Percentiles rank a stretch among this genome's conserved stretches.
phyloP scores from a whole-genome alignment of 2,797 vertebrate genomes.

The Myripristis jacobus region DNA sequence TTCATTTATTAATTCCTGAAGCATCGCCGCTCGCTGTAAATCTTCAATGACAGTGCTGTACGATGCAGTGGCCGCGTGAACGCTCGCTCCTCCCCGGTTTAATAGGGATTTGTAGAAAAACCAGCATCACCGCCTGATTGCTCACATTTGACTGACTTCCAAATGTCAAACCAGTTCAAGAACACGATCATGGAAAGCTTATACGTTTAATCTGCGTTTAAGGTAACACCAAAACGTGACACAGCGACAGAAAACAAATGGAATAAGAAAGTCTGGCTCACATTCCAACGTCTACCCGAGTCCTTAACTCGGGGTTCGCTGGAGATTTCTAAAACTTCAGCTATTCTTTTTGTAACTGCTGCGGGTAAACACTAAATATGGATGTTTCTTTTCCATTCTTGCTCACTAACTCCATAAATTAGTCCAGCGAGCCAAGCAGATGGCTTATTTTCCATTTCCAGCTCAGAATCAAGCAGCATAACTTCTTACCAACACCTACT shows the following conservation, averaged over 20 bases:
- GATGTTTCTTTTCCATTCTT: no score
- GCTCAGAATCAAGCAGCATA: constrained; percentile 34
- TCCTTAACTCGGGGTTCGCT: no score
- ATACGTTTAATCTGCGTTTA: neutral
- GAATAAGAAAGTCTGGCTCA: neutral
- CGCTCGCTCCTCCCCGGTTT: constrained; percentile 3
- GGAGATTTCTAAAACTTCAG: no score
- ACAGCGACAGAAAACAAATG: no score
- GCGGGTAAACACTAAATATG: no score
- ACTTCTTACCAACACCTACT: constrained; percentile 51
- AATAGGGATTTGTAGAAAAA: constrained; percentile 44
- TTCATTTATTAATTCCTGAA: constrained; percentile 77
- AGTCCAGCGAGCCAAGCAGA: constrained; percentile 45
- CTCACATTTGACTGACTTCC: neutral
- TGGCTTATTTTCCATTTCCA: constrained; percentile 43
- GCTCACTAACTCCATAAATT: constrained; percentile 12
- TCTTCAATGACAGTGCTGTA: constrained; percentile 68
- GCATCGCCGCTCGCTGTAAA: constrained; percentile 56
- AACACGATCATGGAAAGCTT: neutral
- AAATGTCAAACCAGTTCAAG: neutral
- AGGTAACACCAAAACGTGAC: neutral
- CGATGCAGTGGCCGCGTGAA: constrained; percentile 53
- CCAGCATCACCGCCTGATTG: neutral
- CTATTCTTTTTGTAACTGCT: no score
- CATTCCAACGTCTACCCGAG: neutral